Evolutionary conservation across 2,797 vertebrate species (phyloP).

Genomic region (Chiroxiphia lanceolata): DNA sequence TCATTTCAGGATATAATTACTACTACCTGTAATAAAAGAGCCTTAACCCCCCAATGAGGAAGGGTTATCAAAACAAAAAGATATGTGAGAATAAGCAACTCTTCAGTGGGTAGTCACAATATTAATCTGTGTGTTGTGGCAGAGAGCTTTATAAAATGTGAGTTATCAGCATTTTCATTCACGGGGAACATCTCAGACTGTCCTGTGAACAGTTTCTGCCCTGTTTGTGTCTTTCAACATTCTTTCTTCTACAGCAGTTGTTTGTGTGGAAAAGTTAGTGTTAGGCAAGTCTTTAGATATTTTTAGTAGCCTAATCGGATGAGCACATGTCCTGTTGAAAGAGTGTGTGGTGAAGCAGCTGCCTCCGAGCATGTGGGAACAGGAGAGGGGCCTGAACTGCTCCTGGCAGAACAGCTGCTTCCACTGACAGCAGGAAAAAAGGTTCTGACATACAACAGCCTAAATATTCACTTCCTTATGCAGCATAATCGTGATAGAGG

Average conservation of each 20-base stretch:
- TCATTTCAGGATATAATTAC: background rate
- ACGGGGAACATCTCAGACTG: background rate
- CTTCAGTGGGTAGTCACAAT: background rate
- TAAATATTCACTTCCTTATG: background rate
- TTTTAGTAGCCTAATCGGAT: slow-evolving; percentile 63
- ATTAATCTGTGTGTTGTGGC: background rate
- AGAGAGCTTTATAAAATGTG: background rate
- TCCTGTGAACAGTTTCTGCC: background rate
- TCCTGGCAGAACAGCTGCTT: slow-evolving; percentile 19
- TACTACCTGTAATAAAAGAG: background rate
- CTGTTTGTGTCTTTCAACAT: background rate
- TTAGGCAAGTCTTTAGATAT: slow-evolving; percentile 28
- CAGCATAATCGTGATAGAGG: background rate
- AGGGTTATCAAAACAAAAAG: background rate
- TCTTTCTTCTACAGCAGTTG: background rate
- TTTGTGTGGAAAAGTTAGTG: slow-evolving; percentile 5
- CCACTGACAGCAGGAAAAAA: background rate
- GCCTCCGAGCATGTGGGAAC: background rate
- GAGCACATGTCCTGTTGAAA: background rate
- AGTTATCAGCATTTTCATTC: background rate
- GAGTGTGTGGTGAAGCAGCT: slow-evolving; percentile 10
- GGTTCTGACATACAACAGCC: background rate
- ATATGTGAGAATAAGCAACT: background rate
- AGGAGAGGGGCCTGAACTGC: background rate
- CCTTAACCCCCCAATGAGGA: background rate